Base-by-base conservation (phyloP, 2,797 vertebrate genomes). In the Alectoris magna region DNA sequence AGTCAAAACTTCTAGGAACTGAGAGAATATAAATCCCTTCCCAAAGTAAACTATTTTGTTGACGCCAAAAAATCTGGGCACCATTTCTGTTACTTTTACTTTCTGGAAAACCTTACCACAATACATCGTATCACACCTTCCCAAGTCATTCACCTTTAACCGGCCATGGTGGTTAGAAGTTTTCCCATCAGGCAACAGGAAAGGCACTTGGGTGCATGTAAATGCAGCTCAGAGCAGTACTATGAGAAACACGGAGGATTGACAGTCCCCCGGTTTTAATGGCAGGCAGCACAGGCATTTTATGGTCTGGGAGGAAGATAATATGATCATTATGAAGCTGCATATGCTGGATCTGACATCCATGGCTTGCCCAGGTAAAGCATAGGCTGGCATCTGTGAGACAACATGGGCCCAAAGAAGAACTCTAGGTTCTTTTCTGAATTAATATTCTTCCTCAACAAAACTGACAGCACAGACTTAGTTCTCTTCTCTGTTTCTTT, bases 1-100 rank as follows among this genome's bases (percentile, higher is more conserved):
- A 92, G 85, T 79, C 68, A 78, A 72, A 92, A 81, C 76, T 91
- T 90, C 49, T 62, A 93, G 76, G 80, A 93, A 75, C 56, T 8
- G 17, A 70, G 29, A 78, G 36, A 76, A 80, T 71, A 1, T 77
- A 82, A 90, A 76, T 91, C 71, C 34, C 34, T 53, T 48, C 36
- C 64, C 64, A 88, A 95, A 74, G 60, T n/a, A 86, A 93, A 88
- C 62, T 48, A 10, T 64, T 91, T 88, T 75, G 21, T 81, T 82
- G 53, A 84, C 7, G 72, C 74, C 64, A 88, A 76, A 92, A 74
- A 41, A 7, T 13, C 71, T 71, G 53, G 38, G 64, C 83, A 86
- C 60, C 68, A 43, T 69, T 87, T 96, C 58, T 58, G 64, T 55
- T 77, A 70, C 14, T 76, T 82, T 49, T 74, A 55, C 68, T 68